Conservation (phyloP, 1,140 invertebrate species). For the Mactra quadrangularis region DNA sequence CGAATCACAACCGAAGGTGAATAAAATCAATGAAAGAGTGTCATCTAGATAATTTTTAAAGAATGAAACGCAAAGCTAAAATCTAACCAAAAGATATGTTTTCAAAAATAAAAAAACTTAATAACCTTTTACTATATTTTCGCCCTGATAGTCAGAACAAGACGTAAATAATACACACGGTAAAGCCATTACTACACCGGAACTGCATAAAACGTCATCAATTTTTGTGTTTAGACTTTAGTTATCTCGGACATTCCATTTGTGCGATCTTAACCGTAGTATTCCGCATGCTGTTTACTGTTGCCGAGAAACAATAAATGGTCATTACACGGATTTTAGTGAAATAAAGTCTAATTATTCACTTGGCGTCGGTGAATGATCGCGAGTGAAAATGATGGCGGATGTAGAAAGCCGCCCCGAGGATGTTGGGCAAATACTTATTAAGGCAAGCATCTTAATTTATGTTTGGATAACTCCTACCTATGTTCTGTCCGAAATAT, state of each 20-base stretch:
- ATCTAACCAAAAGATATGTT: too few relatives aligned
- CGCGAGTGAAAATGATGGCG: constrained; percentile 66
- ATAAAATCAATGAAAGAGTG: neutral
- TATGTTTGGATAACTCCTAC: neutral
- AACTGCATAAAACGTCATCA: constrained; percentile 77
- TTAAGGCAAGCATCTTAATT: constrained; percentile 73
- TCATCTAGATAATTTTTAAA: too few relatives aligned
- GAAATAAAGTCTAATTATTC: neutral
- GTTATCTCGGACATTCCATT: constrained; percentile 6
- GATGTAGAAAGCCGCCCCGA: constrained; percentile 77
- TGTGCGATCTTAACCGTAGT: neutral
- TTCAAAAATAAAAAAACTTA: too few relatives aligned
- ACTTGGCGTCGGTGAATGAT: neutral
- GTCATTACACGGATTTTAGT: constrained; percentile 43
- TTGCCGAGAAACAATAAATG: constrained; percentile 78
- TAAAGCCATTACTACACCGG: constrained; percentile 69
- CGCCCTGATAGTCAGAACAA: constrained; percentile 64
- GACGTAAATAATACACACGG: constrained; percentile 75
- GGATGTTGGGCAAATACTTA: constrained; percentile 81
- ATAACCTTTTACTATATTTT: constrained; percentile 69
- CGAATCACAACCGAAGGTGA: neutral
- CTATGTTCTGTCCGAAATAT: too few relatives aligned
- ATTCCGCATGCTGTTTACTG: constrained; percentile 64
- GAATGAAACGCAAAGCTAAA: too few relatives aligned
- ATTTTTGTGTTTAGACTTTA: constrained; percentile 42